Percentiles rank a stretch among this genome's conserved stretches.
Evolutionary conservation across 1,140 invertebrate species (phyloP).

Genomic region (Rhopalosiphum maidis): DNA sequence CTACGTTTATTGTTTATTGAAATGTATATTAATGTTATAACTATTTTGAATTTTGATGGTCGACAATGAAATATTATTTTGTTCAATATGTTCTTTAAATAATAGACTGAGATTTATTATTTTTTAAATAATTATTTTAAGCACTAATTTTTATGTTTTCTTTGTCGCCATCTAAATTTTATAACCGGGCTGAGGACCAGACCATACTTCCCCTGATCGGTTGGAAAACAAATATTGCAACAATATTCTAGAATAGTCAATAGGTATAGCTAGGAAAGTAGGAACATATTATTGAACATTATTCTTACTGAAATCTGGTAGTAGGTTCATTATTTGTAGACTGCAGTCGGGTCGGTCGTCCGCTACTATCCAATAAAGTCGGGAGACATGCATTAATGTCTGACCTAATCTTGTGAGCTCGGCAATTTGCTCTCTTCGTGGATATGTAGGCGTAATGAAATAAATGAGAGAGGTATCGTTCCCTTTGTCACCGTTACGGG

Average conservation of each 20-base stretch:
- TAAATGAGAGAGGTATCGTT: constrained; percentile 65
- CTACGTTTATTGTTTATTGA: background rate
- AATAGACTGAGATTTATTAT: background rate
- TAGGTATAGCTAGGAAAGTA: no score
- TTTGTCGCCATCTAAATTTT: background rate
- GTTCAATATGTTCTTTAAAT: background rate
- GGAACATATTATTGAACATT: background rate
- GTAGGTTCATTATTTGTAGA: constrained; percentile 70
- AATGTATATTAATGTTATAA: background rate
- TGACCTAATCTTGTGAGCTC: constrained; percentile 88
- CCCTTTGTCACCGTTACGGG: background rate
- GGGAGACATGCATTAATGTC: constrained; percentile 85
- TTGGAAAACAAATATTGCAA: background rate
- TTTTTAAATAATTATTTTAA: background rate
- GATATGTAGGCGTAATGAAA: constrained; percentile 91
- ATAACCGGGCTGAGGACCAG: background rate
- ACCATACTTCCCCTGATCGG: no score
- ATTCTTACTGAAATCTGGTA: constrained; percentile 42
- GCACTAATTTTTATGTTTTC: background rate
- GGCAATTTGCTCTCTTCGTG: constrained; percentile 86
- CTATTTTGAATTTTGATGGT: background rate
- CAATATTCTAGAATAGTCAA: no score
- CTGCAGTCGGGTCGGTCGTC: constrained; percentile 78
- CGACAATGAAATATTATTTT: background rate
- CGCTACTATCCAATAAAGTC: constrained; percentile 89